Evolutionary conservation across 2,113 vertebrate species (phyloP).

Genomic region (Pseudois nayaur): DNA sequence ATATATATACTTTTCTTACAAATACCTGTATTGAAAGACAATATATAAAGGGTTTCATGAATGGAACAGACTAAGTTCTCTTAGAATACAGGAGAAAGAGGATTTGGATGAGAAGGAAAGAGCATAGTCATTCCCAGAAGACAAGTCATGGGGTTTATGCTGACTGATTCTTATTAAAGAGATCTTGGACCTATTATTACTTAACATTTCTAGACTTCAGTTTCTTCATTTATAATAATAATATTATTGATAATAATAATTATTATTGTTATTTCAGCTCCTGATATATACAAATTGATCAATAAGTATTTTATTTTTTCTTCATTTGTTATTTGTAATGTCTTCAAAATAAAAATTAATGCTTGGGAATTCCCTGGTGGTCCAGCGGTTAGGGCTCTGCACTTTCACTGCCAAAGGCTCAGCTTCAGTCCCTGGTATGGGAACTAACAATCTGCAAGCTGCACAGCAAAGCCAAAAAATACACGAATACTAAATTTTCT

Average conservation of each 20-base stretch:
- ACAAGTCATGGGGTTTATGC: background rate
- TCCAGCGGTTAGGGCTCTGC: background rate
- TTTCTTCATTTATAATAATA: background rate
- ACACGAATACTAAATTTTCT: background rate
- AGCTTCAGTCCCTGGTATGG: background rate
- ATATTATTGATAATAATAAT: background rate
- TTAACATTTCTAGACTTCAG: background rate
- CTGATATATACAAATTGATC: background rate
- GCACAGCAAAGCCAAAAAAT: background rate
- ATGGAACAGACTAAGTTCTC: background rate
- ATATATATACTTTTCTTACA: background rate
- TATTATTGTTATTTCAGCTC: background rate
- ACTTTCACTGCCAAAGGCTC: background rate
- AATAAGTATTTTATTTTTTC: background rate
- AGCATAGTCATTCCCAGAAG: background rate
- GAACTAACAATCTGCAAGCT: background rate
- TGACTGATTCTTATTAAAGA: background rate
- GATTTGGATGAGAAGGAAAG: background rate
- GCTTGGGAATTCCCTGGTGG: background rate
- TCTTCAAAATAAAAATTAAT: conserved; percentile 16
- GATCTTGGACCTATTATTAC: background rate
- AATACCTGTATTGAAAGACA: background rate
- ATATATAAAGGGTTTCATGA: background rate
- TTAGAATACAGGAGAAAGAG: background rate
- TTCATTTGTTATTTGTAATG: background rate